Evolutionary conservation across 2,888 invertebrate species (phyloP).

Genomic region (Oscheius sp.): DNA sequence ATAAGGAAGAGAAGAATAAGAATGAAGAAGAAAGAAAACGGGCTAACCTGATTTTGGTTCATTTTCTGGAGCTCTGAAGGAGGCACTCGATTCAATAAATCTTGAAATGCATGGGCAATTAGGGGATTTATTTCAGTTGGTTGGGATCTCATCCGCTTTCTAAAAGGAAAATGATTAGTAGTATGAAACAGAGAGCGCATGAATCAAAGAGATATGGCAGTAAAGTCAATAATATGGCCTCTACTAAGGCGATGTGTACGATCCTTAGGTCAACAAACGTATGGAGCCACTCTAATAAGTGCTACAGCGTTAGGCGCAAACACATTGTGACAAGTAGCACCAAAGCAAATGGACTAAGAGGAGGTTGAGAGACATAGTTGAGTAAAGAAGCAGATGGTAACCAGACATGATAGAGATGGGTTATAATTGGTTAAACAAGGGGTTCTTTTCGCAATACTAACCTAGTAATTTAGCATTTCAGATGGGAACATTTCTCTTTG

Average conservation of each 20-base stretch:
- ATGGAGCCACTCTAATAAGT: conserved; percentile 23
- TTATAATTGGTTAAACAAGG: too few relatives aligned
- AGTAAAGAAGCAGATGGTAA: too few relatives aligned
- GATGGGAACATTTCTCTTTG: not conserved
- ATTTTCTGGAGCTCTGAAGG: too few relatives aligned
- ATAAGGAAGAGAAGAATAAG: not conserved
- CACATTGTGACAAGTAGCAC: conserved; percentile 23
- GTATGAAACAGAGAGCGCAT: not conserved
- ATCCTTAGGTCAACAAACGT: conserved; percentile 22
- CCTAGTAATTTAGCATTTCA: too few relatives aligned
- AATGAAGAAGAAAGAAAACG: not conserved
- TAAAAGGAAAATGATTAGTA: not conserved
- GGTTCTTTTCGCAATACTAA: too few relatives aligned
- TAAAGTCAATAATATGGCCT: conserved; percentile 15
- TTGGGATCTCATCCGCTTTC: not conserved
- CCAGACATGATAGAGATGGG: too few relatives aligned
- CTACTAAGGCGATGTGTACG: conserved; percentile 18
- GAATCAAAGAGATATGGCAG: conserved; percentile 2
- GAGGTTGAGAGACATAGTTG: not conserved
- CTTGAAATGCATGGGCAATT: too few relatives aligned
- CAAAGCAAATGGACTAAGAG: conserved; percentile 12
- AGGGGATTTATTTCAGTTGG: too few relatives aligned
- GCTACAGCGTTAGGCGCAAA: conserved; percentile 26
- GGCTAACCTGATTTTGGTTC: too few relatives aligned
- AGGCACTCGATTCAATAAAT: too few relatives aligned